Conservation (phyloP, 2,113 vertebrate species). For the Oostethus manadensis region DNA sequence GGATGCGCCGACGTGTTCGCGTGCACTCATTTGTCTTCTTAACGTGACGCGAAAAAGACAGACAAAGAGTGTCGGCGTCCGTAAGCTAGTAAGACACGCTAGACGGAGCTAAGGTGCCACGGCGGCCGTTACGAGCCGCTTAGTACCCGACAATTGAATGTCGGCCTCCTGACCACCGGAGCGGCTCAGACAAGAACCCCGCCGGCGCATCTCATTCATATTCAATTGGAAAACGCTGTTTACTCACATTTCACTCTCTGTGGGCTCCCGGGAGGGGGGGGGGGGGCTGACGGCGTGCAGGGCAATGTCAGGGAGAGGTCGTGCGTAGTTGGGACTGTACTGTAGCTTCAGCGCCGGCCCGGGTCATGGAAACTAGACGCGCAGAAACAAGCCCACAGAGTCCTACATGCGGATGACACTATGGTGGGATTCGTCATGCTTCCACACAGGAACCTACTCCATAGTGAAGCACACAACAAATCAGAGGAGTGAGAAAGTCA, state of each 20-base stretch:
- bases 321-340: rapidly evolving
- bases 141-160: constrained; percentile 37
- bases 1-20: constrained; percentile 24
- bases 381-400: not conserved
- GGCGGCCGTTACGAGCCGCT: constrained; percentile 17
- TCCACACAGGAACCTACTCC: too few relatives aligned
- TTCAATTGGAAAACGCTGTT: constrained; percentile 41
- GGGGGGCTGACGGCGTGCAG: constrained; percentile 3
- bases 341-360: not conserved
- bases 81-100: constrained; percentile 37
- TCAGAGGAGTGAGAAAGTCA: too few relatives aligned
- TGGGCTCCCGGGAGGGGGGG: constrained; percentile 10
- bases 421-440: too few relatives aligned
- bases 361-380: not conserved
- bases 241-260: constrained; percentile 44
- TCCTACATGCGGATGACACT: not conserved
- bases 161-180: constrained; percentile 21
- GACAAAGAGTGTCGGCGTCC: constrained; percentile 38
- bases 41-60: constrained; percentile 54
- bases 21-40: constrained; percentile 57
- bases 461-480: too few relatives aligned
- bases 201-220: constrained; percentile 38
- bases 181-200: constrained; percentile 18
- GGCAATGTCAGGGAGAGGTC: constrained; percentile 27
- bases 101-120: constrained; percentile 22